A percentile compares a stretch with the other conserved stretches of the same genome.
These are phyloP conservation scores for Pseudomugil tenellus DNA, from an alignment of 2,797 vertebrate species.

Conservation along the genomic window DNA sequence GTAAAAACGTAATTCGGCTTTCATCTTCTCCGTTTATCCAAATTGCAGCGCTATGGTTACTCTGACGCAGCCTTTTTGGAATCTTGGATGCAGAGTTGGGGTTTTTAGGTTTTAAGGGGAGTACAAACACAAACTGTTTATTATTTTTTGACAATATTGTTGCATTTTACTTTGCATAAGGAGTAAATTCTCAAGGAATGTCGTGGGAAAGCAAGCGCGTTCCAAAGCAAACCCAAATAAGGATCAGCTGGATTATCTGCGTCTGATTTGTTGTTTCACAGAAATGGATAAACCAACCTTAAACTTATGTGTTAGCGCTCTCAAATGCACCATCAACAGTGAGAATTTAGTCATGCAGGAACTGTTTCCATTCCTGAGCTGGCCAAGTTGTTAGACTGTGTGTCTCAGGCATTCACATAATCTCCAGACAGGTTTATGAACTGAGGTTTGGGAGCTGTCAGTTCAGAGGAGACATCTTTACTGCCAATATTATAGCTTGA, in stretches of 20 bases:
- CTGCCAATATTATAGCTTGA: slow-evolving; percentile 67
- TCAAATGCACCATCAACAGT: slow-evolving; percentile 56
- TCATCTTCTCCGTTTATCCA: slow-evolving; percentile 78
- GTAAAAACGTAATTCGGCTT: slow-evolving; percentile 74
- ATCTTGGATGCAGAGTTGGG: slow-evolving; percentile 63
- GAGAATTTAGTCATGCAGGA: slow-evolving; percentile 51
- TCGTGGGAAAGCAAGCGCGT: slow-evolving; percentile 48
- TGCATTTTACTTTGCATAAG: slow-evolving; percentile 58
- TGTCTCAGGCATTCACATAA: slow-evolving; percentile 69
- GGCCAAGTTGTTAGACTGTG: slow-evolving; percentile 63
- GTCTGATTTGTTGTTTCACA: slow-evolving; percentile 38
- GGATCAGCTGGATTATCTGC: slow-evolving; percentile 25
- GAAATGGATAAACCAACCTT: slow-evolving; percentile 52
- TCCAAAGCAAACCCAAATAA: slow-evolving; percentile 39
- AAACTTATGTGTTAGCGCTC: slow-evolving; percentile 37
- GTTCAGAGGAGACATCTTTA: slow-evolving; percentile 80
- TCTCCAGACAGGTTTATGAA: slow-evolving; percentile 83
- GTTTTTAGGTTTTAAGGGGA: slow-evolving; percentile 65
- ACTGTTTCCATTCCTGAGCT: slow-evolving; percentile 64
- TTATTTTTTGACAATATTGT: slow-evolving; percentile 64
- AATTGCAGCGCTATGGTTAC: slow-evolving; percentile 74
- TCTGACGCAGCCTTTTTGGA: slow-evolving; percentile 70
- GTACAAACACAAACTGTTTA: slow-evolving; percentile 67
- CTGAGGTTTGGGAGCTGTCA: slow-evolving; percentile 79
- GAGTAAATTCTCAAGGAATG: slow-evolving; percentile 53